A percentile compares a stretch with the other conserved stretches of the same genome.
Evolutionary conservation across 2,888 invertebrate genomes (phyloP).

Genomic region (Cantharis rustica): DNA sequence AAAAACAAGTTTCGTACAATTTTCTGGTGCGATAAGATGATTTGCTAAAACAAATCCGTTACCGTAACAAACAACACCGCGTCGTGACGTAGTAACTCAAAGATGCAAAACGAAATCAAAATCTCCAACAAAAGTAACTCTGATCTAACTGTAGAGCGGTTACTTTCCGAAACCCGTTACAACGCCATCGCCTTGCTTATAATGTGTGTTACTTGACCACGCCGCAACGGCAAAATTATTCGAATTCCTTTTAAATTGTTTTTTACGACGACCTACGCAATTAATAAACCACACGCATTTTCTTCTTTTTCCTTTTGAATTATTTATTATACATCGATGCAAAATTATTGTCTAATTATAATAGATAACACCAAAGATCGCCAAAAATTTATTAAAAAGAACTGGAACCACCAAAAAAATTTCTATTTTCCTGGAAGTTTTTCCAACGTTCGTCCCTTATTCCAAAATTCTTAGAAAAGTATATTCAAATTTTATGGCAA

Average conservation of each 20-base stretch:
- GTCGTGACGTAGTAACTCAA: slow-evolving; percentile 21
- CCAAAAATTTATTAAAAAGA: too few relatives aligned
- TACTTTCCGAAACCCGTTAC: slow-evolving; percentile 52
- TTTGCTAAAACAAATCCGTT: slow-evolving; percentile 10
- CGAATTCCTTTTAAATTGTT: slow-evolving; percentile 32
- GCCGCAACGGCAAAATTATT: slow-evolving; percentile 31
- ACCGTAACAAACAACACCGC: slow-evolving; percentile 4
- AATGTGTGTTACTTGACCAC: slow-evolving; percentile 47
- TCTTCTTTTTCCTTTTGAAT: neutral
- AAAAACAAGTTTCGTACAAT: neutral
- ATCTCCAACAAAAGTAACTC: slow-evolving; percentile 53
- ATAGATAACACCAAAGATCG: too few relatives aligned
- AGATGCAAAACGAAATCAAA: slow-evolving; percentile 51
- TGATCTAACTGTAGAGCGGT: slow-evolving; percentile 45
- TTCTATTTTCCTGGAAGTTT: neutral
- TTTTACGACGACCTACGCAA: slow-evolving; percentile 20
- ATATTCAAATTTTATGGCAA: neutral
- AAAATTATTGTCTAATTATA: neutral
- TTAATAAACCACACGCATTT: neutral
- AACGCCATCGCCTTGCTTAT: slow-evolving; percentile 35
- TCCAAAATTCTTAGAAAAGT: neutral
- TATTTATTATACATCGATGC: neutral
- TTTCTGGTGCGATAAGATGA: neutral
- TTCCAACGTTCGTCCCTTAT: neutral
- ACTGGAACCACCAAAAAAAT: too few relatives aligned